Base-by-base conservation (phyloP, 2,113 vertebrate genomes). In the Megalops atlanticus region DNA sequence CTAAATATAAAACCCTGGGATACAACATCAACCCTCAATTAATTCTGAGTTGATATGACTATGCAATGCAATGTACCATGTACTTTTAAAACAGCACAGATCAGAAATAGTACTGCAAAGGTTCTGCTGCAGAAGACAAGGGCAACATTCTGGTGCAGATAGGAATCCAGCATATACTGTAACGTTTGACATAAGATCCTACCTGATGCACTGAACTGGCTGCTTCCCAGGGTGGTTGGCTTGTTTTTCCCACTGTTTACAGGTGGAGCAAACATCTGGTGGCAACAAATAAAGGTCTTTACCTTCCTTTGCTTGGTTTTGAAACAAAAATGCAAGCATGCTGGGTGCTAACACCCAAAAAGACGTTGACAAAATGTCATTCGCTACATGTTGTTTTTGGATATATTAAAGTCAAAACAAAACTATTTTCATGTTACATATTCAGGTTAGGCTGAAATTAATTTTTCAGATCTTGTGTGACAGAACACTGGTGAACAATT, bases 191-290 rank as follows among this genome's bases (percentile, higher is more conserved):
- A 82, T 81, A 39, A 86, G 80, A 76, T 88, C 96, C 94, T 97
- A 99, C 98, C 98, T 96, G 97, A 91, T 90, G 97, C 92, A 92
- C 93, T 97, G 94, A 99, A 99, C 90, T 97, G 97, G 92, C 98
- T 99, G 94, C 98, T 99, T 89, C 96, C 97, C 43, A 99, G 93
- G 1, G 97, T 99, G 5, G 97, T 99, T 77, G 96, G 97, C 92
- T 97, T 96, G 89, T 96, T 98, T 93, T 97, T 99, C 87, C 96
- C 97, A 92, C 96, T 97, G 84, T 95, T 96, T 86, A 98, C 97
- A 93, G 98, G 98, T 88, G 98, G 98, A 33, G 98, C 98, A 93
- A 99, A 99, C 98, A 99, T 99, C 98, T 99, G 92, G 89, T 82
- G 83, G 64, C 78, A 81, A 27, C 58, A 45, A 80, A 47, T 76